These are phyloP conservation scores for Andrena minutula DNA, from an alignment of 2,888 invertebrate genomes.

Conservation along the genomic window DNA sequence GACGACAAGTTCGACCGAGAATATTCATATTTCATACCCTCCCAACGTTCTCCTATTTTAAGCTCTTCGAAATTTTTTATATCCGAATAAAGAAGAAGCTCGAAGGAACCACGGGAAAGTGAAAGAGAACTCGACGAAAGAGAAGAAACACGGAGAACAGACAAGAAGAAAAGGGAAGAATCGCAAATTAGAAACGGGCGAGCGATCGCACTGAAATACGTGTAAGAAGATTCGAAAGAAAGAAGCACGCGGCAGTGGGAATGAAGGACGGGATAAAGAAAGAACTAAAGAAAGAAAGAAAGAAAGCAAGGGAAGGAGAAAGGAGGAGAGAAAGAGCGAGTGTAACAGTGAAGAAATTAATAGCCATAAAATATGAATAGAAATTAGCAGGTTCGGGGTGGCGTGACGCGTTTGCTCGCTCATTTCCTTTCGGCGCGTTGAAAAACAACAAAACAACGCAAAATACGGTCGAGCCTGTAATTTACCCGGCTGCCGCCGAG, in stretches of 20 bases:
- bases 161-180: conserved; percentile 10
- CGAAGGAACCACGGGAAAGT: neutral
- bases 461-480: conserved; percentile 85
- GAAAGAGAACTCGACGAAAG: neutral
- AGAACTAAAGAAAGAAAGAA: conserved; percentile 53
- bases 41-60: neutral
- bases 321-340: conserved; percentile 70
- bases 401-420: conserved; percentile 85
- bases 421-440: conserved; percentile 85
- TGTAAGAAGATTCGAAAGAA: conserved; percentile 47
- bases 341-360: conserved; percentile 85
- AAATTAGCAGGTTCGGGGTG: conserved; percentile 85
- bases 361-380: conserved; percentile 86
- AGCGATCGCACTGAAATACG: conserved; percentile 31
- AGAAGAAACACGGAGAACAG: neutral
- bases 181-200: conserved; percentile 52
- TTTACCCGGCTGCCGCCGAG: conserved; percentile 84
- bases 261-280: conserved; percentile 37
- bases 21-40: neutral
- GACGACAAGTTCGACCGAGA: too few species aligned
- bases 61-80: neutral
- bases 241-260: conserved; percentile 21
- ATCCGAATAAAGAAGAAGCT: rapidly evolving
- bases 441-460: conserved; percentile 85
- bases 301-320: conserved; percentile 42